Conservation (phyloP, 92 coral and sea anemone species). For the Epizoanthus stellaris region DNA sequence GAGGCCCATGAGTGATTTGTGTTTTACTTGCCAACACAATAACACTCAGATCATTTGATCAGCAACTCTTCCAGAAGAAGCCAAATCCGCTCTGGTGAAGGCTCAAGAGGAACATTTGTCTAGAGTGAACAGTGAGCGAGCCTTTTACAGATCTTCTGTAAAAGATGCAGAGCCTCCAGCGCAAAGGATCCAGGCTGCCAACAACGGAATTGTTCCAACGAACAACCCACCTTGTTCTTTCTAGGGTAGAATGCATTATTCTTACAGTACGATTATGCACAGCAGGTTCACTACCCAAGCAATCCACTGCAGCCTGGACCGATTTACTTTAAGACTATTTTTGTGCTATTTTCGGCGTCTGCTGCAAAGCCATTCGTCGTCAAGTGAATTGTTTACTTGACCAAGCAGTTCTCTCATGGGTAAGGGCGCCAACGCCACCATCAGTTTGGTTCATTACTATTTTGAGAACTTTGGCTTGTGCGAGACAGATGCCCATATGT, state of each 20-base stretch:
- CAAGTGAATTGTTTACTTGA: conserved; percentile 56
- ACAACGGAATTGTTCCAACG: too few species aligned
- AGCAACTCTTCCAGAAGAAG: neutral
- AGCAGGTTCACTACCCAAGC: conserved; percentile 49
- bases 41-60: neutral
- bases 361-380: conserved; percentile 34
- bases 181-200: too few species aligned
- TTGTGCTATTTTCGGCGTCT: conserved; percentile 44
- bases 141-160: conserved; percentile 43
- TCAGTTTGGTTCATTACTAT: conserved; percentile 35
- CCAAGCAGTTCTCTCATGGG: conserved; percentile 45
- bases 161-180: too few species aligned
- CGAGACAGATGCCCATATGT: conserved; percentile 50
- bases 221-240: too few species aligned
- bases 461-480: conserved; percentile 44
- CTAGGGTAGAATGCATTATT: conserved; percentile 22
- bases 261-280: conserved; percentile 33
- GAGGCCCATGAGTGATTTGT: neutral
- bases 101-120: too few species aligned
- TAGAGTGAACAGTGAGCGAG: conserved; percentile 36
- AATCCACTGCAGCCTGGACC: conserved; percentile 67
- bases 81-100: too few species aligned
- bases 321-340: conserved; percentile 54
- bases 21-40: neutral
- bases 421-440: conserved; percentile 54